These are phyloP conservation scores for Pyrgus malvae DNA, from an alignment of 2,888 invertebrate genomes.

Conservation along the genomic window DNA sequence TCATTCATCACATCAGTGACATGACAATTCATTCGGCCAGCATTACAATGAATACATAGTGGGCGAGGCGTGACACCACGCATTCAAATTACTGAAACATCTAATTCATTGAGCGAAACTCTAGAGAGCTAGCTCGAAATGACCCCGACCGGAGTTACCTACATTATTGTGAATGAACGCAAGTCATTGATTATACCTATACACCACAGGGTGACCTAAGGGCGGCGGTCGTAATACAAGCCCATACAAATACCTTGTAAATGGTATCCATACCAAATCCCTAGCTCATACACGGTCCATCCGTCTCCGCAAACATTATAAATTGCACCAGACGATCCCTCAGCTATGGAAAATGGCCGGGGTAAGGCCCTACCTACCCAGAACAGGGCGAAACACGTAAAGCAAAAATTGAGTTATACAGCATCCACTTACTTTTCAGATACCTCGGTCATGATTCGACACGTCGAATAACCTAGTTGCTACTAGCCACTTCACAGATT, in stretches of 20 bases:
- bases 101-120: conserved; percentile 55
- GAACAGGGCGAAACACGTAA: conserved; percentile 62
- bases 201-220: conserved; percentile 62
- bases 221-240: conserved; percentile 64
- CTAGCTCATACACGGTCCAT: conserved; percentile 31
- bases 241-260: conserved; percentile 38
- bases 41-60: conserved; percentile 7
- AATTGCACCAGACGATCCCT: conserved; percentile 52
- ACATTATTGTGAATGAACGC: conserved; percentile 77
- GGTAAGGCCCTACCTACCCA: conserved; percentile 69
- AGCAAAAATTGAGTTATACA: conserved; percentile 57
- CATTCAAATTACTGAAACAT: conserved; percentile 26
- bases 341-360: conserved; percentile 76
- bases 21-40: conserved; percentile 5
- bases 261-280: conserved; percentile 26
- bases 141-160: conserved; percentile 70
- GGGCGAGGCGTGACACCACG: conserved; percentile 10
- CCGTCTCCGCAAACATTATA: conserved; percentile 43
- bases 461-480: conserved; percentile 92
- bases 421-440: conserved; percentile 91
- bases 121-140: conserved; percentile 61
- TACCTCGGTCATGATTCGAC: conserved; percentile 95
- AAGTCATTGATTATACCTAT: conserved; percentile 74
- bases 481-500: conserved; percentile 90
- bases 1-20: conserved; percentile 4